Evolutionary conservation across 1,140 invertebrate genomes (phyloP).

Genomic region (Papilio glaucus): DNA sequence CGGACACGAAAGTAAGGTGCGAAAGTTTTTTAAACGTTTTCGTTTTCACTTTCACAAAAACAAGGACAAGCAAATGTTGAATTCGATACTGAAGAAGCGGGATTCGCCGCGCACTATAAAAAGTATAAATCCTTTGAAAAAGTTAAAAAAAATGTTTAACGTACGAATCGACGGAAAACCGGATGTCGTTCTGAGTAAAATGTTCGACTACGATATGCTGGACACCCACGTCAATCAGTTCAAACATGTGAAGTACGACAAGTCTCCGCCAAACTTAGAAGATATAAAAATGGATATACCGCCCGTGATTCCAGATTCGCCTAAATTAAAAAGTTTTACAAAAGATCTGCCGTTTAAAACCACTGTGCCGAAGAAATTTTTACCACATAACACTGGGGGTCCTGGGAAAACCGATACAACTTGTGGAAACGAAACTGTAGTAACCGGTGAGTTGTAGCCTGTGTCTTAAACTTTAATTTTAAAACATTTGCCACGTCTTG

Average conservation of each 20-base stretch:
- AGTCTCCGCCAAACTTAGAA: constrained; percentile 43
- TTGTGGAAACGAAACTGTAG: neutral
- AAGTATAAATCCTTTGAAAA: constrained; percentile 61
- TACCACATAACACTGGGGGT: neutral
- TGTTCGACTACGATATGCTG: constrained; percentile 54
- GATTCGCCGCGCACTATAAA: constrained; percentile 42
- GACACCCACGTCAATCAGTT: constrained; percentile 42
- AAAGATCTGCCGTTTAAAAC: neutral
- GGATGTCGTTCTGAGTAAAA: constrained; percentile 30
- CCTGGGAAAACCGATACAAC: neutral
- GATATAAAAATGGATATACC: constrained; percentile 55
- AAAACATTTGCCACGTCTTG: neutral
- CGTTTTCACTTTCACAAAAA: constrained; percentile 45
- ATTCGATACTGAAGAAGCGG: constrained; percentile 42
- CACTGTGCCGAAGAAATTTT: neutral
- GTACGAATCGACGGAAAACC: constrained; percentile 35
- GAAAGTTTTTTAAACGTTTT: constrained; percentile 47
- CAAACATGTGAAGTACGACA: constrained; percentile 45
- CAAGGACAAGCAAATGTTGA: constrained; percentile 34
- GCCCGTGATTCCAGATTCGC: constrained; percentile 46
- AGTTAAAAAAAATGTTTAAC: constrained; percentile 57
- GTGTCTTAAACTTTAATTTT: neutral
- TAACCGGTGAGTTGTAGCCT: neutral
- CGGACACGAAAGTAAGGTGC: constrained; percentile 48
- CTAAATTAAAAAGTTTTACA: neutral